Conservation (phyloP, 2,888 invertebrate species). For the Chrysolina haemoptera region DNA sequence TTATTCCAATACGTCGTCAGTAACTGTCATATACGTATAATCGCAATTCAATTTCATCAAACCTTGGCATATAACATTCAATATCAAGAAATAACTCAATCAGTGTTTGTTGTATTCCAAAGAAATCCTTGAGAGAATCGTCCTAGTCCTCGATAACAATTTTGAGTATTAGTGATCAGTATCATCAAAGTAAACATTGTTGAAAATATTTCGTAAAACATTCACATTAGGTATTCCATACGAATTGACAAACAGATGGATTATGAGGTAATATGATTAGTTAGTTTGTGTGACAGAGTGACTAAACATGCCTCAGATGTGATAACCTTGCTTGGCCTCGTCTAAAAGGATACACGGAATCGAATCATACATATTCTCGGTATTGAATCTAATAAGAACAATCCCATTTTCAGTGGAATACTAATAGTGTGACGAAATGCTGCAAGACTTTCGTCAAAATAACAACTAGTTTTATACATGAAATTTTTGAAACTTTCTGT, state of each 20-base stretch:
- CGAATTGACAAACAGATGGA: conserved; percentile 19
- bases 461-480: neutral
- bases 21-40: no score
- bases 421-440: conserved; percentile 14
- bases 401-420: conserved; percentile 2
- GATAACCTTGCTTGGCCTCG: conserved; percentile 30
- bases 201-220: conserved; percentile 12
- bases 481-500: neutral
- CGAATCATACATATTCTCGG: conserved; percentile 32
- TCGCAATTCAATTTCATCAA: neutral
- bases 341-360: conserved; percentile 34
- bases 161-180: neutral
- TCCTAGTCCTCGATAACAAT: neutral
- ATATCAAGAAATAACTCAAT: neutral
- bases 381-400: conserved; percentile 16
- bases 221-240: conserved; percentile 19
- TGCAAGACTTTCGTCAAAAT: neutral
- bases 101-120: neutral
- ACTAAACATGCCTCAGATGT: conserved; percentile 4
- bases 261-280: conserved; percentile 28
- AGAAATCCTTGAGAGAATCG: neutral
- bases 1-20: no score
- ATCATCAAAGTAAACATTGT: conserved; percentile 12
- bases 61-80: neutral
- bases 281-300: conserved; percentile 5